phyloP scores from a whole-genome alignment of 2,797 vertebrate species.

The Macropus fuliginosus region DNA sequence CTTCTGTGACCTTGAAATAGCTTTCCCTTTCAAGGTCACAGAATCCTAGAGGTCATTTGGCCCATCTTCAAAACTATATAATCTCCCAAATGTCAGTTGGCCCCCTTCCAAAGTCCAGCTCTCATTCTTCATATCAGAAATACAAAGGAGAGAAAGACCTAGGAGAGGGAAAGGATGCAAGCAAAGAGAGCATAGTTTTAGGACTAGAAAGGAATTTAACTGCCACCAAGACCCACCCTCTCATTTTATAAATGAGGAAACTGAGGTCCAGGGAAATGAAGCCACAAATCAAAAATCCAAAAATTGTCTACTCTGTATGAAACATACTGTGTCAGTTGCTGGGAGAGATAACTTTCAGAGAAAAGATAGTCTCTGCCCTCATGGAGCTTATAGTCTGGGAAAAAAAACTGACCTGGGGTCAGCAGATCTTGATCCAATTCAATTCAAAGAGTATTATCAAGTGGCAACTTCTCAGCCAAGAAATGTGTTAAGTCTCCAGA shows the following conservation, averaged over 20 bases:
- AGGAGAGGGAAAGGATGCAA: background rate
- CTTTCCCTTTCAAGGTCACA: background rate
- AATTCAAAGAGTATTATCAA: background rate
- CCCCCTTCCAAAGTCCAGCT: background rate
- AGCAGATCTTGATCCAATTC: background rate
- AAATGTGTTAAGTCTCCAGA: background rate
- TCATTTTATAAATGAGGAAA: background rate
- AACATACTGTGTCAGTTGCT: background rate
- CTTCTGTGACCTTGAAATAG: background rate
- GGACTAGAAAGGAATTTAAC: background rate
- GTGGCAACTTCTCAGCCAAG: background rate
- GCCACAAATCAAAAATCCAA: background rate
- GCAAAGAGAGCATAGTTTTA: background rate
- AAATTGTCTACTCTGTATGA: background rate
- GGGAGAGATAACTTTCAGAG: background rate
- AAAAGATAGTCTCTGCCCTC: background rate
- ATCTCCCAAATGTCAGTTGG: background rate
- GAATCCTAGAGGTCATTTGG: background rate
- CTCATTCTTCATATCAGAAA: background rate
- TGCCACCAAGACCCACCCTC: background rate
- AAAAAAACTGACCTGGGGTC: background rate
- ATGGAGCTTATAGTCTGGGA: background rate
- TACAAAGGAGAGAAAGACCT: background rate
- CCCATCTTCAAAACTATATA: background rate
- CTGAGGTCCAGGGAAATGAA: background rate